Evolutionary conservation across 1,140 invertebrate species (phyloP), one percentile per base, ranked within the genome.

Genomic region (Teleopsis dalmanni): DNA sequence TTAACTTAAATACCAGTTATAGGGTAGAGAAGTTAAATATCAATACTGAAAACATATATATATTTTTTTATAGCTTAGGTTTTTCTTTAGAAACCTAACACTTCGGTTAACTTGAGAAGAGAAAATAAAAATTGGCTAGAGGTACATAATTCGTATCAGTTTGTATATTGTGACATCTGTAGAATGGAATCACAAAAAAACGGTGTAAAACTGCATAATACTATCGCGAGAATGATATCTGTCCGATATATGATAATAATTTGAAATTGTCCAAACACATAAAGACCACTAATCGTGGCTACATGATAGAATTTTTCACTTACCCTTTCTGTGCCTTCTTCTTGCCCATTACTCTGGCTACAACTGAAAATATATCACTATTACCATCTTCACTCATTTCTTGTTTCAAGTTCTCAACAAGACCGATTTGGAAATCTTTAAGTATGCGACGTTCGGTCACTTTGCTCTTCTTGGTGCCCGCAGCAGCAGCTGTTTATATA

Each of bases 401-500:
- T 48, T 79, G 82, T 11, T 88, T 80, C n/a, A 88, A 79, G 10
- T 84, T 84, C 67, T 91, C 87, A 2, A 91, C 87, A 40, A 89
- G 81, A 7, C 87, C 88, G 50, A 91, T 91, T 58, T 88, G 86
- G 81, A 91, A 91, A 70, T 90, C 88, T 65, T 90, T 91, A n/a
- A 90, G 75, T 13, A 91, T 78, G 40, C 87, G 77, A 21, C 88
- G 76, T 62, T 91, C 88, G 82, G 88, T 86, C 2, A 87, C 81
- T 59, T 85, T 81, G 4, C 86, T 85, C 67, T 91, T 91, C 60
- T 88, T 90, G 0, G 87, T 87, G 19, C 82, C 75, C 38, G 87
- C 87, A 81, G 66, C 33, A 71, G 59, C 57, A 56, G 38, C 41
- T 43, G 41, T 19, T n/a, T n/a, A n/a, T n/a, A n/a, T n/a, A n/a